phyloP scores from a whole-genome alignment of 2,113 vertebrate genomes.

The Verasper variegatus region DNA sequence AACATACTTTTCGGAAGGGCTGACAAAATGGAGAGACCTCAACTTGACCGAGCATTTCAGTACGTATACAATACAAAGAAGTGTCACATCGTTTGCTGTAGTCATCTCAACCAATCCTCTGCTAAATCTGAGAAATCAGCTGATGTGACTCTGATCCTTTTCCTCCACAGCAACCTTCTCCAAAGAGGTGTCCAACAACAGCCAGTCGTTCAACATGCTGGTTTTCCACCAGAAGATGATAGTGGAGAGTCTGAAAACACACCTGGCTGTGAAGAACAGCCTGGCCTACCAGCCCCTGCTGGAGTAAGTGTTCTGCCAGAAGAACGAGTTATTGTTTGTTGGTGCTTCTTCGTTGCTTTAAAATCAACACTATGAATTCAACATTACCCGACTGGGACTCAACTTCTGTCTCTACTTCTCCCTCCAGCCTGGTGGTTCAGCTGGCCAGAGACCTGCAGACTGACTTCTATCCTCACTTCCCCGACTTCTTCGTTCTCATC shows the following conservation, averaged over 20 bases:
- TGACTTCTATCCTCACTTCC: constrained; percentile 97
- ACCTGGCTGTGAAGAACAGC: constrained; percentile 88
- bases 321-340: background rate
- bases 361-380: too few species aligned
- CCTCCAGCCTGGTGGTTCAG: constrained; percentile 90
- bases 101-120: too few species aligned
- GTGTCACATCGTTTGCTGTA: background rate
- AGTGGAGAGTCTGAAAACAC: constrained; percentile 91
- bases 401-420: too few species aligned
- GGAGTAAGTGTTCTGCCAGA: constrained; percentile 85
- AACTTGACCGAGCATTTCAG: constrained; percentile 94
- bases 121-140: background rate
- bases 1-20: constrained; percentile 95
- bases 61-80: constrained; percentile 67
- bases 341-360: too few species aligned
- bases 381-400: too few species aligned
- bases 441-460: constrained; percentile 95
- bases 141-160: background rate
- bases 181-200: constrained; percentile 89
- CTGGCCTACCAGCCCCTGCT: constrained; percentile 92
- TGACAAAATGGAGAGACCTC: constrained; percentile 95
- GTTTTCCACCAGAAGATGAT: constrained; percentile 93
- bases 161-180: constrained; percentile 86
- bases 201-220: constrained; percentile 95
- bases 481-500: constrained; percentile 91